Percentiles rank a stretch among this genome's conserved stretches.
Evolutionary conservation across 2,113 vertebrate species (phyloP).

Genomic region (Cebidichthys violaceus): DNA sequence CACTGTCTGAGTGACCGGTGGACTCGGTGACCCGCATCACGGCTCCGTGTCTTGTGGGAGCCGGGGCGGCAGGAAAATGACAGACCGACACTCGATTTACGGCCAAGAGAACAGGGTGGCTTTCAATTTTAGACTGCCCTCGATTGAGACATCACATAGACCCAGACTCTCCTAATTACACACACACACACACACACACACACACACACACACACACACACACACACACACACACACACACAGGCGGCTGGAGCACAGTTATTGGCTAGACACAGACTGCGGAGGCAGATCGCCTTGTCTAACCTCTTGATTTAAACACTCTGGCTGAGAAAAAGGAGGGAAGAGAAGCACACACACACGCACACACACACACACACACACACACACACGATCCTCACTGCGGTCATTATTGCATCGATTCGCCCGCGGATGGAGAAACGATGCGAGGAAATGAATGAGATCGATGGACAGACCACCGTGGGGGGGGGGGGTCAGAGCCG

Average conservation of each 20-base stretch:
- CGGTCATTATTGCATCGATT: slow-evolving; percentile 71
- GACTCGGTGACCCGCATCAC: slow-evolving; percentile 53
- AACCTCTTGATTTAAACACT: slow-evolving; percentile 69
- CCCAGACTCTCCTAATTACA: slow-evolving; percentile 71
- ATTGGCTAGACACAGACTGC: slow-evolving; percentile 56
- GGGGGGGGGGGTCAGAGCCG: slow-evolving; percentile 24
- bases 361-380: neutral
- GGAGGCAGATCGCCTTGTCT: slow-evolving; percentile 60
- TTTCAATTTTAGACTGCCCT: slow-evolving; percentile 66
- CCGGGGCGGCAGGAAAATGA: slow-evolving; percentile 60
- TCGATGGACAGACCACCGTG: slow-evolving; percentile 46
- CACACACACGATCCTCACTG: slow-evolving; percentile 12
- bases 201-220: slow-evolving; percentile 46
- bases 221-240: slow-evolving; percentile 51
- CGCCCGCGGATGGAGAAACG: slow-evolving; percentile 56
- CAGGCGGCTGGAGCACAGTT: slow-evolving; percentile 35
- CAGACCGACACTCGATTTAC: slow-evolving; percentile 65
- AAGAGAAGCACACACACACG: slow-evolving; percentile 15
- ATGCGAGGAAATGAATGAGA: slow-evolving; percentile 50
- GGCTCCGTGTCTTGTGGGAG: slow-evolving; percentile 40
- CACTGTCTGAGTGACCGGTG: slow-evolving; percentile 39
- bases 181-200: slow-evolving; percentile 47
- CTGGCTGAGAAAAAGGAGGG: slow-evolving; percentile 26
- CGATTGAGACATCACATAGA: slow-evolving; percentile 70
- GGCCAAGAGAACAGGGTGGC: slow-evolving; percentile 43